Base-by-base conservation (phyloP, 2,888 invertebrate genomes). In the Margaritifera margaritifera region DNA sequence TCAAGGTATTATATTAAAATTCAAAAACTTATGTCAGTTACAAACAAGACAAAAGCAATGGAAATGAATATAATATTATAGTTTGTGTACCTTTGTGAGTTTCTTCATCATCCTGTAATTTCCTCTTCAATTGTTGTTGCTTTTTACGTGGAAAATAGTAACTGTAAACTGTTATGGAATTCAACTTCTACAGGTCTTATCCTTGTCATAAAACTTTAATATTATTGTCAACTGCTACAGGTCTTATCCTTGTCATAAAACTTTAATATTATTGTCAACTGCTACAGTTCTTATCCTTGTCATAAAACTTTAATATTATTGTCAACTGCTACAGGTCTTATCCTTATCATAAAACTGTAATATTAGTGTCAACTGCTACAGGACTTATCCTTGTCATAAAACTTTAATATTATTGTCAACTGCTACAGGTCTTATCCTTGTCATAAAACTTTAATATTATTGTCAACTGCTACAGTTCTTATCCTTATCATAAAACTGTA, bases 121-220 rank as follows among this genome's bases (percentile, higher is more conserved):
- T 66, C 62, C 71, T 70, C 57, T 80, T 83, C 55, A 83, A 74
- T 60, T 83, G 78, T 24, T 71, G 63, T 20, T 71, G 71, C n/a
- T 82, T 80, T 68, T 77, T 81, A 66, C 85, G 74, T 50, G 84
- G 84, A 71, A 75, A 86, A 66, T 85, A 85, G 69, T 85, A 85
- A 66, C 84, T 83, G 58, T 71, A n/a, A 78, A 66, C 24, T n/a
- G 57, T 68, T 42, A 56, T 62, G 62, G 55, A 55, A 25, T 19
- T 20, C 5, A 64, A 52, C 18, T 24, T 1, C 18, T 53, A 51
- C 51, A 20, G 55, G 11, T 55, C 8, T 22, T 55, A 55, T 55
- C 8, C 53, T 55, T 55, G 20, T 24, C 24, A 24, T 2, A 55
- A 55, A 42, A 42, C 42, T 42, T 1, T 42, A 42, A 42, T 42